Conservation (phyloP, 37 sponge, comb jelly and placozoan genomes). For the Tethya wilhelma region DNA sequence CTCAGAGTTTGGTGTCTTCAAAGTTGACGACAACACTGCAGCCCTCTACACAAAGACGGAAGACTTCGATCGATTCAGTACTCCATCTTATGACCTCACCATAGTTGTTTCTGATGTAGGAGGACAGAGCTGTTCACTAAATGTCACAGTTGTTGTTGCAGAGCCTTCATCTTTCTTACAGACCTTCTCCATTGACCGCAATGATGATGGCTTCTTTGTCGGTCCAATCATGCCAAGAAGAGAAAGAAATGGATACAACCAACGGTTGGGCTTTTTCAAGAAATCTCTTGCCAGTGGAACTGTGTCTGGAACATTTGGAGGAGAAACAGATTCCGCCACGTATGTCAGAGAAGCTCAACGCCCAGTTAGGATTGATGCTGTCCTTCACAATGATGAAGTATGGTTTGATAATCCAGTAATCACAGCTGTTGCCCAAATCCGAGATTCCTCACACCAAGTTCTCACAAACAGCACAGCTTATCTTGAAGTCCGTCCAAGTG, state of each 20-base stretch:
- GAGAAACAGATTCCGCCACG: not conserved
- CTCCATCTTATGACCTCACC: slow-evolving; percentile 26
- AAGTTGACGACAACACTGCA: slow-evolving; percentile 41
- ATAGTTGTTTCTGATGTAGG: slow-evolving; percentile 34
- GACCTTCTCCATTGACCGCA: slow-evolving; percentile 2
- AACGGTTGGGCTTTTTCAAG: slow-evolving; percentile 25
- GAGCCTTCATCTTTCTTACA: slow-evolving; percentile 39
- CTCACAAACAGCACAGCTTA: too few relatives aligned
- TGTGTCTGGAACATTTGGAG: slow-evolving; percentile 21
- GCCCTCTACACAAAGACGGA: slow-evolving; percentile 24
- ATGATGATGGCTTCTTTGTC: slow-evolving; percentile 23
- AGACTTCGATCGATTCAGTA: slow-evolving; percentile 8
- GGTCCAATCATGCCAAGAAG: not conserved
- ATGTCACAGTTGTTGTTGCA: slow-evolving; percentile 26
- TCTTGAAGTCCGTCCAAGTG: too few relatives aligned
- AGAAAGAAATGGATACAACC: slow-evolving; percentile 9
- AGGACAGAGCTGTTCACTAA: slow-evolving; percentile 20
- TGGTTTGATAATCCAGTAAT: slow-evolving; percentile 34
- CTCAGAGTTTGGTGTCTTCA: slow-evolving; percentile 33
- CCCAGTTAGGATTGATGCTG: not conserved
- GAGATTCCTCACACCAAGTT: slow-evolving; percentile 19
- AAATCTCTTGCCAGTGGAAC: slow-evolving; percentile 18
- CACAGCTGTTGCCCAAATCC: slow-evolving; percentile 26
- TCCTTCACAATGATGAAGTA: slow-evolving; percentile 15
- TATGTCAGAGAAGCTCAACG: not conserved